Percentiles rank a stretch among this genome's conserved stretches.
These are phyloP conservation scores for Cladopsammia gracilis DNA, from an alignment of 64 coral and sea anemone genomes.

Conservation along the genomic window DNA sequence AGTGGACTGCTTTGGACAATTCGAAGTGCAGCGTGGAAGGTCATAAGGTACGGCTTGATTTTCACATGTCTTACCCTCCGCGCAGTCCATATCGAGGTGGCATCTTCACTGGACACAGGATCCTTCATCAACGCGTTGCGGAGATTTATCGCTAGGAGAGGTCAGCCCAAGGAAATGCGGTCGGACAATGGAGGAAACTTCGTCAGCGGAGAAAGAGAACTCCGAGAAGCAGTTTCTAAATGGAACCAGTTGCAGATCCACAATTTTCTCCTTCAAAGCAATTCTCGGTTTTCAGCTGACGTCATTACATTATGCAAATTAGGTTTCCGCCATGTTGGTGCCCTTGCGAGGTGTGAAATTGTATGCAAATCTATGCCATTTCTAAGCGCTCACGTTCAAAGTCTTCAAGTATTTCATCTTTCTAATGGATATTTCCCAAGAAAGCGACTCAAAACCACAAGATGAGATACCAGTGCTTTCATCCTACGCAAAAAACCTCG, in stretches of 20 bases:
- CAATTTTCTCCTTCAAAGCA: conserved; percentile 3
- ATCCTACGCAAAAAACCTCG: conserved; percentile 38
- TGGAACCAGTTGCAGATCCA: conserved; percentile 65
- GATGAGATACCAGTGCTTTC: conserved; percentile 53
- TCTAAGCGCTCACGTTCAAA: conserved; percentile 34
- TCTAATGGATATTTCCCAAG: conserved; percentile 34
- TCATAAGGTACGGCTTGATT: conserved; percentile 62
- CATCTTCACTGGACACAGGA: too few relatives aligned
- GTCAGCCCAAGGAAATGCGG: conserved; percentile 46
- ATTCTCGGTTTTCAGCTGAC: conserved; percentile 15
- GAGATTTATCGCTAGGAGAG: too few relatives aligned
- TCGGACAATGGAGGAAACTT: conserved; percentile 59
- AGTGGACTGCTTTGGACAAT: too few relatives aligned
- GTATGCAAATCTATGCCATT: conserved; percentile 58
- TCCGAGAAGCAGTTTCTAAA: conserved; percentile 8
- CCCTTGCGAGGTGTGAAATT: conserved; percentile 43
- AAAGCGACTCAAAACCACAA: conserved; percentile 48
- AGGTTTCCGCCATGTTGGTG: conserved; percentile 57
- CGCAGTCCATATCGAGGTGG: too few relatives aligned
- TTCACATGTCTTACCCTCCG: too few relatives aligned
- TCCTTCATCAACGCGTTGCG: too few relatives aligned
- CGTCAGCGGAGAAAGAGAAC: conserved; percentile 43
- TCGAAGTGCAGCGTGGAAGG: conserved; percentile 59
- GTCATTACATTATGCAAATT: conserved; percentile 57
- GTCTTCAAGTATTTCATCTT: conserved; percentile 41